These are phyloP conservation scores for Astropecten irregularis DNA, from an alignment of 53 echinoderm and acorn worm species.

Conservation along the genomic window DNA sequence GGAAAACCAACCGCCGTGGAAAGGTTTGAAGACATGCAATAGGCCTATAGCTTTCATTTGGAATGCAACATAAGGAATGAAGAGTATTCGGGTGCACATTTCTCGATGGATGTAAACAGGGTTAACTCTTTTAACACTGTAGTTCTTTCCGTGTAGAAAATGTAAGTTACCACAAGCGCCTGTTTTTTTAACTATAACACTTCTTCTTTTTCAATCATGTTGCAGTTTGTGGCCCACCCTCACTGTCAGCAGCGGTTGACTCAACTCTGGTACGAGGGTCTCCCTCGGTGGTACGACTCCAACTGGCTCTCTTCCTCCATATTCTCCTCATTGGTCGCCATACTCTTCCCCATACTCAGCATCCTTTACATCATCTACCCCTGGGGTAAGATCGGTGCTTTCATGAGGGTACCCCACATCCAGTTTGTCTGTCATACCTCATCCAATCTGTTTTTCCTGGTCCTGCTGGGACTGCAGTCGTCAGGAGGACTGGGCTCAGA, in stretches of 20 bases:
- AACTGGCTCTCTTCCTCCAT: constrained; percentile 74
- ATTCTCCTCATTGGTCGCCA: constrained; percentile 67
- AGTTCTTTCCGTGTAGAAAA: too few species aligned
- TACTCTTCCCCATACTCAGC: constrained; percentile 84
- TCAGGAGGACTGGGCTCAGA: neutral
- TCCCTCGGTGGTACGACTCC: constrained; percentile 89
- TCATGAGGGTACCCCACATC: constrained; percentile 91
- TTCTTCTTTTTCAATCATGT: too few species aligned
- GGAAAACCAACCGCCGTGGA: too few species aligned
- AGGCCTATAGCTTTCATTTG: too few species aligned
- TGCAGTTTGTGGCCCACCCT: constrained; percentile 97
- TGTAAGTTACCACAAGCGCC: too few species aligned
- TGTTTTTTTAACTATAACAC: too few species aligned
- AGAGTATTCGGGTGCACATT: too few species aligned
- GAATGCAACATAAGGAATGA: too few species aligned
- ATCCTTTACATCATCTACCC: constrained; percentile 89
- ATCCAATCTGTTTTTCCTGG: constrained; percentile 76
- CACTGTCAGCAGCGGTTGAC: constrained; percentile 96
- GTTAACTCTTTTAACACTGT: too few species aligned
- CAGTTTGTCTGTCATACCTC: constrained; percentile 94
- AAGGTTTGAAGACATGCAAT: too few species aligned
- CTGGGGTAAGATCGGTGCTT: constrained; percentile 75
- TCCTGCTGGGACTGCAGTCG: constrained; percentile 92
- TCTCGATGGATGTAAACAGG: too few species aligned
- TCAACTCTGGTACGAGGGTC: constrained; percentile 96